These are phyloP conservation scores for Rhagoletis zephyria DNA, from an alignment of 1,140 invertebrate species.

Conservation along the genomic window DNA sequence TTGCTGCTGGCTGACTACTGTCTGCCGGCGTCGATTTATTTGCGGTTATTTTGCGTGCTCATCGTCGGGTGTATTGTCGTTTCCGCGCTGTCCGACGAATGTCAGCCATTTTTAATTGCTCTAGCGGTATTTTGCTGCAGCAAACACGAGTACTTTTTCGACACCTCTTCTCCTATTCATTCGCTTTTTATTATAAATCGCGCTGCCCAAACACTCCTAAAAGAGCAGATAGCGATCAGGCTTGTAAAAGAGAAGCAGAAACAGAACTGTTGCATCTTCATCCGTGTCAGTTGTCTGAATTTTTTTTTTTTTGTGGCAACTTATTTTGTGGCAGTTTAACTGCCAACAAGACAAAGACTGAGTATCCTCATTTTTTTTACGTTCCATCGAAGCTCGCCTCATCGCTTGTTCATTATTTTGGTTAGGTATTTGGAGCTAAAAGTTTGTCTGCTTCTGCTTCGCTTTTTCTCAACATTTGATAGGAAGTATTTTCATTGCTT, in stretches of 20 bases:
- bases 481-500: neutral
- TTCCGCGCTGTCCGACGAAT: neutral
- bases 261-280: too few relatives aligned
- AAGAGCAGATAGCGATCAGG: constrained; percentile 20
- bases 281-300: too few relatives aligned
- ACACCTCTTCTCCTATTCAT: neutral
- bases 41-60: constrained; percentile 1
- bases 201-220: neutral
- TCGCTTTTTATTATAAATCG: neutral
- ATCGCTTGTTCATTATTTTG: neutral
- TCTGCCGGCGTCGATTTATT: neutral
- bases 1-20: neutral
- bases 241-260: too few relatives aligned
- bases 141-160: neutral
- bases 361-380: neutral
- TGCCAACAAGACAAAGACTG: too few relatives aligned
- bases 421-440: neutral
- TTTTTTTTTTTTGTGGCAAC: too few relatives aligned
- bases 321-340: too few relatives aligned
- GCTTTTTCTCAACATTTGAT: constrained; percentile 12
- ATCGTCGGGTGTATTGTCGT: neutral
- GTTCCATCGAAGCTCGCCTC: neutral
- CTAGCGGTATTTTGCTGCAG: neutral
- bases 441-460: neutral
- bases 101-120: neutral